Evolutionary conservation across 1,140 invertebrate species (phyloP), one percentile per base, ranked within the genome.

Genomic region (Drosophila jambulina): DNA sequence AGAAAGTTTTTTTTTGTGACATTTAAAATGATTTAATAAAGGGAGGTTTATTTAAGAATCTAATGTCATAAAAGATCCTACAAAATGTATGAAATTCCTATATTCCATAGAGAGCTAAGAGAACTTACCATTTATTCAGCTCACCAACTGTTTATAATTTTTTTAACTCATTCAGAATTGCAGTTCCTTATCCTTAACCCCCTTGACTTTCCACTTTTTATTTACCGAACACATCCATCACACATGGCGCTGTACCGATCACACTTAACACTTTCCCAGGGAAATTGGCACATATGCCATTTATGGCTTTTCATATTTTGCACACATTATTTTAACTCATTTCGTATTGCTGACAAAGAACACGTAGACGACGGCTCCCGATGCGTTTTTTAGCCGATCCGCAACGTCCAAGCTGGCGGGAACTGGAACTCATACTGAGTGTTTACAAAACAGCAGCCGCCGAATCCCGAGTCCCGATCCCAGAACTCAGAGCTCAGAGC

Each of bases 381-480:
- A 29, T 59, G 71, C 45, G 45, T 63, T 83, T 68, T 69, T 82
- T 46, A 81, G 81, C 61, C 71, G 61, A 90, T 70, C 61, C 85
- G 81, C 70, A 43, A 91, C 91, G 91, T 91, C 82, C 76, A 72
- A 80, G 69, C 83, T 13, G 27, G 57, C 75, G 79, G 81, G 61
- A 75, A 61, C 45, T 80, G 79, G 79, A 83, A 80, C 78, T 82
- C 91, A 91, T 78, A 92, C 91, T 92, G 91, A 92, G 77, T 92
- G 91, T 92, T 92, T 87, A 79, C 91, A 88, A 92, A 92, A 92
- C 86, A 92, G 69, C 80, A 80, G 75, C 42, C 74, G 75, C 67
- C 75, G 71, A 81, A 51, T 58, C 67, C 62, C 49, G 27, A 68
- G n/a, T n/a, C 27, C 61, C 40, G 61, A 43, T 32, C 34, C 34